These are phyloP conservation scores for Subanguina moxae DNA, from an alignment of 1,140 invertebrate species.

Conservation along the genomic window DNA sequence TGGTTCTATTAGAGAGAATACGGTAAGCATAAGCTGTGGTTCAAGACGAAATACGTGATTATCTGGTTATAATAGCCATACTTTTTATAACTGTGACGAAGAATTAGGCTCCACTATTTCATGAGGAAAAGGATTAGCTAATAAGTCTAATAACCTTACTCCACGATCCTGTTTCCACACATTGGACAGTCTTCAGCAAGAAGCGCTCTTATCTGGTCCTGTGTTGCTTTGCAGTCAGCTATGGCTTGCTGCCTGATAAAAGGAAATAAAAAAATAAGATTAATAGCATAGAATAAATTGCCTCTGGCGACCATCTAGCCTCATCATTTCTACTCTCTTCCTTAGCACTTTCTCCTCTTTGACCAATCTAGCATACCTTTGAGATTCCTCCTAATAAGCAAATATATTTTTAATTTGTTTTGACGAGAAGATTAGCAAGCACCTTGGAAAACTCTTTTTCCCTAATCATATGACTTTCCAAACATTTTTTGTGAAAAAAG, in stretches of 20 bases:
- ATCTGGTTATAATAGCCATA: too few relatives aligned
- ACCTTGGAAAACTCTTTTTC: slow-evolving; percentile 19
- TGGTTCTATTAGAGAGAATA: too few relatives aligned
- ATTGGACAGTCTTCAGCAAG: slow-evolving; percentile 84
- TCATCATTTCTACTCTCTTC: slow-evolving; percentile 15
- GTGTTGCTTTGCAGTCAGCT: neutral
- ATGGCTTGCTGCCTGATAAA: slow-evolving; percentile 15
- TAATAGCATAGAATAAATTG: neutral
- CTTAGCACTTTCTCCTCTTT: slow-evolving; percentile 8
- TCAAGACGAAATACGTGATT: too few relatives aligned
- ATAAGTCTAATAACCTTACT: slow-evolving; percentile 44
- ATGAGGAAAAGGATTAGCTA: slow-evolving; percentile 13
- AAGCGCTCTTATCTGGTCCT: slow-evolving; percentile 63
- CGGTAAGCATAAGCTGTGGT: too few relatives aligned
- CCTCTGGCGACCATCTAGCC: neutral
- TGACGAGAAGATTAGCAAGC: slow-evolving; percentile 9
- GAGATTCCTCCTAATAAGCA: slow-evolving; percentile 1
- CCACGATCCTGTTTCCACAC: slow-evolving; percentile 86
- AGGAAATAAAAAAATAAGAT: slow-evolving; percentile 1
- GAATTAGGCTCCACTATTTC: too few relatives aligned
- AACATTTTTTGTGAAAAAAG: slow-evolving; percentile 86
- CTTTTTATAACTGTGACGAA: too few relatives aligned
- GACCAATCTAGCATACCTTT: neutral
- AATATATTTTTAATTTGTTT: neutral
- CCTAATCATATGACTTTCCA: slow-evolving; percentile 70